Evolutionary conservation across 2,888 invertebrate species (phyloP), one percentile per base, ranked within the genome.

Genomic region (Eupithecia dodoneata): DNA sequence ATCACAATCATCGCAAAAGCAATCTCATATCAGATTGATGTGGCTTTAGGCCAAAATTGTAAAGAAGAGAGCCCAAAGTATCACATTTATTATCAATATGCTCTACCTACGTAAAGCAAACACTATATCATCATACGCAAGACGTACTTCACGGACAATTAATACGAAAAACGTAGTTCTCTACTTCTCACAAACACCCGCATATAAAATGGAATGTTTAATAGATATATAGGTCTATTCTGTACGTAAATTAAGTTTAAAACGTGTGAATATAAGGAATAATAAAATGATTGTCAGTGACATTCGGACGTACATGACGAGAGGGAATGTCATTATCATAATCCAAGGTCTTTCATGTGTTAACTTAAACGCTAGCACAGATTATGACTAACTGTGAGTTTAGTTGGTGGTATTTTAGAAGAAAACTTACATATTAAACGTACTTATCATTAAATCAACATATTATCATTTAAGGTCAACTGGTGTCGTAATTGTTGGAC

Each of bases 271-370:
- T 75, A 55, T 83, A 84, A 83, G 81, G 81, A 84, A 80, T 81
- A 83, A 84, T 85, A 84, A 84, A 85, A 85, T 83, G 83, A 80
- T 66, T 47, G 76, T 76, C 76, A 75, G 74, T 79, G 84, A 82
- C 84, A 85, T 82, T 80, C 82, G 72, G 80, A 41, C 41, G n/a
- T 52, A n/a, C 59, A 41, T 45, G 13, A 47, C 47, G 9, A 44
- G 67, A 67, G n/a, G 7, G 42, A 44, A 69, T 69, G 44, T 49
- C 70, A 70, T 70, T 47, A 70, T 47, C 47, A 30, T 70, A 70
- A 18, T 30, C 30, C 67, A 70, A 70, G 69, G 47, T 70, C 69
- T 70, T 45, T 13, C 45, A 67, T n/a, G 42, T 45, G 66, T 66
- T 59, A 10, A 66, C 41, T 15, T 42, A 15, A 42, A 42, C 42